These are phyloP conservation scores for Lateolabrax maculatus DNA, from an alignment of 2,797 vertebrate genomes.

Conservation along the genomic window DNA sequence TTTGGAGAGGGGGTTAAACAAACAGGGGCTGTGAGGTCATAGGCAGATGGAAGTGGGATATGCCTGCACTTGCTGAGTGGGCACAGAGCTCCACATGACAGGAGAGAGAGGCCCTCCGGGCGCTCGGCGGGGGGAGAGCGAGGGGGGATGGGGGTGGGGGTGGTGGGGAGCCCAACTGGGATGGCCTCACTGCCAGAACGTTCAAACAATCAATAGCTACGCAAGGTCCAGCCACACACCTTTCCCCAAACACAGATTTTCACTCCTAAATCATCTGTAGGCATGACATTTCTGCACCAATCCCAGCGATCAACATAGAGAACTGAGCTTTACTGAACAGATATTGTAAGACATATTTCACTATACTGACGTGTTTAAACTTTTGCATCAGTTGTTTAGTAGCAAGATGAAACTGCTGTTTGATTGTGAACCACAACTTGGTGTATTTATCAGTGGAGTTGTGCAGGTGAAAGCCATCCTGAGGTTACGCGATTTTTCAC, in stretches of 20 bases:
- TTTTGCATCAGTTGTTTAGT: background rate
- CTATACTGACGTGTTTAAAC: conserved; percentile 1
- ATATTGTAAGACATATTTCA: background rate
- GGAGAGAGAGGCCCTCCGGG: conserved; percentile 81
- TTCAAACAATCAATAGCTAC: conserved; percentile 65
- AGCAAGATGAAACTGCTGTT: background rate
- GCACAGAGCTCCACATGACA: conserved; percentile 86
- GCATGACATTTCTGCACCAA: conserved; percentile 9
- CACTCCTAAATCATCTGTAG: conserved; percentile 28
- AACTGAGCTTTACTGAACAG: conserved; percentile 7
- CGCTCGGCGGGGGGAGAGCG: conserved; percentile 64
- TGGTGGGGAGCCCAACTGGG: conserved; percentile 43
- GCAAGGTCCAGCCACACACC: conserved; percentile 44
- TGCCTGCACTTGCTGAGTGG: conserved; percentile 90
- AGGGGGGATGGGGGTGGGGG: conserved; percentile 9
- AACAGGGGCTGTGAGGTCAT: conserved; percentile 88
- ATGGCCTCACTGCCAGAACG: conserved; percentile 76
- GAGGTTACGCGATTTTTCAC: conserved; percentile 14
- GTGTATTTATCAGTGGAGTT: conserved; percentile 6
- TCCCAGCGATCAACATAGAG: background rate
- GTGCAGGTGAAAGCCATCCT: conserved; percentile 18
- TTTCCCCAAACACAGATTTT: conserved; percentile 35
- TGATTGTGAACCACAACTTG: background rate
- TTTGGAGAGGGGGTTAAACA: conserved; percentile 88
- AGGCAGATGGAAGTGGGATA: conserved; percentile 87